phyloP scores from a whole-genome alignment of 2,797 vertebrate species.

The Hoplostethus atlanticus region DNA sequence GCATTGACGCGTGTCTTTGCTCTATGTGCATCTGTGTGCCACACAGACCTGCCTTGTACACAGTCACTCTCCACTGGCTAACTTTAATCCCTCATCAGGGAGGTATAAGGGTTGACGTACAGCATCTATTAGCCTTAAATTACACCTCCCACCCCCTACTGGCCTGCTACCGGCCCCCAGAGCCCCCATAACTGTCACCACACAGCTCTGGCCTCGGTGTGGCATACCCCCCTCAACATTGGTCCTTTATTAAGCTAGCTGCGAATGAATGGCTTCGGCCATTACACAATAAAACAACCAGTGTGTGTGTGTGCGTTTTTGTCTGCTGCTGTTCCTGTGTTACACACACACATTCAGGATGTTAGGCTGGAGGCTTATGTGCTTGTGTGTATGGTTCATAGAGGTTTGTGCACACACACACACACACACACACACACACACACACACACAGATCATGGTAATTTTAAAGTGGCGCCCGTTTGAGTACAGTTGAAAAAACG shows the following conservation, averaged over 20 bases:
- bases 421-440: constrained; percentile 15
- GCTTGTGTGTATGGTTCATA: too few relatives aligned
- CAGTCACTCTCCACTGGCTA: constrained; percentile 44
- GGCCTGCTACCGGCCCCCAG: constrained; percentile 46
- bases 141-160: constrained; percentile 49
- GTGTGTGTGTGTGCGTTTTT: constrained; percentile 40
- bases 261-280: constrained; percentile 60
- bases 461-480: constrained; percentile 45
- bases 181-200: constrained; percentile 73
- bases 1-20: constrained; percentile 44
- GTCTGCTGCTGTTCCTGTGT: constrained; percentile 49
- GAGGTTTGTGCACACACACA: not conserved
- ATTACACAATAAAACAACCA: constrained; percentile 62
- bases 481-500: constrained; percentile 35
- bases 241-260: constrained; percentile 68
- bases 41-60: constrained; percentile 74
- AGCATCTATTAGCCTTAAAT: constrained; percentile 78
- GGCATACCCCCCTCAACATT: constrained; percentile 64
- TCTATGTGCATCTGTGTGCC: constrained; percentile 42
- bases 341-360: constrained; percentile 43
- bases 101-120: constrained; percentile 70
- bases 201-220: constrained; percentile 49
- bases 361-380: not conserved
- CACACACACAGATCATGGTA: constrained; percentile 8
- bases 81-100: constrained; percentile 77